Conservation (phyloP, 2,888 invertebrate genomes). For the Neoitamus cyanurus region DNA sequence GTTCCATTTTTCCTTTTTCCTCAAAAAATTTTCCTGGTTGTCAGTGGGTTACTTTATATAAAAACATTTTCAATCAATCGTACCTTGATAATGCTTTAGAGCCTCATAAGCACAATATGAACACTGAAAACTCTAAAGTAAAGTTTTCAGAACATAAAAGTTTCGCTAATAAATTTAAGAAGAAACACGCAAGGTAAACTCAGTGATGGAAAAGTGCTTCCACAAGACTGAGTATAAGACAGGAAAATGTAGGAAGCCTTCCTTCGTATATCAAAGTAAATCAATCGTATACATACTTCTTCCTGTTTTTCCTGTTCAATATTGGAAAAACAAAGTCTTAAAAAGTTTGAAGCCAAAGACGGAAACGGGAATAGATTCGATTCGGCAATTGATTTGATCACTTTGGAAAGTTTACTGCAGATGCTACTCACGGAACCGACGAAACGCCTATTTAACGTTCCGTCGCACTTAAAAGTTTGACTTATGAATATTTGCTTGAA, state of each 20-base stretch:
- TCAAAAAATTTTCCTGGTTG: too few species aligned
- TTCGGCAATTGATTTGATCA: not conserved
- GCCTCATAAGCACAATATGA: not conserved
- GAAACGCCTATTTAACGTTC: not conserved
- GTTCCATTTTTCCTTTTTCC: too few species aligned
- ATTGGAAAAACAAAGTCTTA: not conserved
- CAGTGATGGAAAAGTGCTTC: not conserved
- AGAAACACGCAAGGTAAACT: not conserved
- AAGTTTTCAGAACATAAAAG: not conserved
- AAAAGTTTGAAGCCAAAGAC: not conserved
- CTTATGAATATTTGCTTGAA: not conserved
- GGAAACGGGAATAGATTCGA: not conserved
- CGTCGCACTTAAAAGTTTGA: not conserved
- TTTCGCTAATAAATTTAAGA: not conserved
- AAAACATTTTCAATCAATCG: not conserved
- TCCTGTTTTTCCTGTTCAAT: not conserved
- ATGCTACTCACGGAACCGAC: not conserved
- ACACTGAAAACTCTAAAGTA: not conserved
- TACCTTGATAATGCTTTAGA: not conserved
- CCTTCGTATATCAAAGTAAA: not conserved
- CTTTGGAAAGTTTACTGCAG: not conserved
- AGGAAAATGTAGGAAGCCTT: not conserved
- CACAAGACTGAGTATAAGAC: not conserved
- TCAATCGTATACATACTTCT: not conserved
- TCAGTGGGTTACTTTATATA: not conserved